phyloP scores from a whole-genome alignment of 2,113 vertebrate species.

The Monopterus albus region DNA sequence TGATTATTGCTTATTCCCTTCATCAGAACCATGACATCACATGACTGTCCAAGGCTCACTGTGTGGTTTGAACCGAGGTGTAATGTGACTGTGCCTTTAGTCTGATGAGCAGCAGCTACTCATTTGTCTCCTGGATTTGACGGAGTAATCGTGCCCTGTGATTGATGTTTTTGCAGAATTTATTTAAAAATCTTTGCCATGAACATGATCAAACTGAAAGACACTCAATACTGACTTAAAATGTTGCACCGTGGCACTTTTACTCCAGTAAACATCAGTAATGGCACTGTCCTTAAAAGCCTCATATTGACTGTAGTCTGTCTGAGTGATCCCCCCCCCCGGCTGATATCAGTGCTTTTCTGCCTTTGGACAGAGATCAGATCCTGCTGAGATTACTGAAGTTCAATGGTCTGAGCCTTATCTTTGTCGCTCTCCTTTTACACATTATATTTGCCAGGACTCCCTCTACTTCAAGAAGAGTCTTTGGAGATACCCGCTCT shows the following conservation, averaged over 20 bases:
- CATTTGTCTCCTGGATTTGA: too few relatives aligned
- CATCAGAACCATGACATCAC: too few relatives aligned
- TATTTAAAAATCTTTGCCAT: background rate
- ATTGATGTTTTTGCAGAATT: background rate
- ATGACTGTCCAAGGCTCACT: too few relatives aligned
- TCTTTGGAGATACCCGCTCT: slow-evolving; percentile 31
- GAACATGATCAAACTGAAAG: slow-evolving; percentile 4
- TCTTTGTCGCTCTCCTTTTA: slow-evolving; percentile 36
- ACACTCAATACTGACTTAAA: background rate
- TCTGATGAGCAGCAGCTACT: too few relatives aligned
- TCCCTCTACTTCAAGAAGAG: slow-evolving; percentile 40
- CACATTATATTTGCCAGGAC: slow-evolving; percentile 34
- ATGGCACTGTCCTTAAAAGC: background rate
- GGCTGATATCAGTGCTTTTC: slow-evolving; percentile 51
- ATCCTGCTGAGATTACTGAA: slow-evolving; percentile 47
- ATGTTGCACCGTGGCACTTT: background rate
- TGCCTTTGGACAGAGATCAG: slow-evolving; percentile 68
- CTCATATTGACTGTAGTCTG: slow-evolving; percentile 4
- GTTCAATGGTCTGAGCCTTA: slow-evolving; percentile 60
- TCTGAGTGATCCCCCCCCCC: background rate
- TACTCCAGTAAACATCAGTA: background rate
- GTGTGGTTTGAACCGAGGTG: too few relatives aligned
- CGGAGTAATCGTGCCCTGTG: too few relatives aligned
- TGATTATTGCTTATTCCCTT: too few relatives aligned
- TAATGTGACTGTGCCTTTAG: too few relatives aligned